Evolutionary conservation across 92 coral and sea anemone species (phyloP).

Genomic region (Heteractis magnifica): DNA sequence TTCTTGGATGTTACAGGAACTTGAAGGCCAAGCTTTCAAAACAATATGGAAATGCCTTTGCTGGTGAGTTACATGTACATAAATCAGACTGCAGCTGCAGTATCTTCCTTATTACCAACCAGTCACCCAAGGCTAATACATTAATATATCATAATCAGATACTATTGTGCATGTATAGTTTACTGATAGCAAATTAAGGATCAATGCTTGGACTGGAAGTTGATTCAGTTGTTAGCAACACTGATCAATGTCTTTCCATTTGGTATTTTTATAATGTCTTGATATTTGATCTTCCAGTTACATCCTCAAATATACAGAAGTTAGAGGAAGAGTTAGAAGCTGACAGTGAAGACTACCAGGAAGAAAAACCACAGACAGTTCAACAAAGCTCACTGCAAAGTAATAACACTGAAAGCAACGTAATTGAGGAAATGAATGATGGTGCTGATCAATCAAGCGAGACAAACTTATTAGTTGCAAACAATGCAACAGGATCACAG

Average conservation of each 20-base stretch:
- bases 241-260: background rate
- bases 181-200: too few species aligned
- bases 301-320: conserved; percentile 50
- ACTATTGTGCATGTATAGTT: too few species aligned
- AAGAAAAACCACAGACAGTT: conserved; percentile 30
- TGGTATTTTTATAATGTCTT: background rate
- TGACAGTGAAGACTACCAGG: conserved; percentile 31
- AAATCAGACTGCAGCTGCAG: background rate
- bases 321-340: conserved; percentile 61
- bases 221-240: too few species aligned
- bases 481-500: background rate
- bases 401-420: background rate
- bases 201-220: too few species aligned
- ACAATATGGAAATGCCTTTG: conserved; percentile 81
- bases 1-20: conserved; percentile 35
- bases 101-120: background rate
- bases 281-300: conserved; percentile 15
- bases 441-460: background rate
- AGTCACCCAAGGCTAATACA: background rate
- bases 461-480: background rate
- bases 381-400: background rate
- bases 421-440: background rate
- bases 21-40: conserved; percentile 77
- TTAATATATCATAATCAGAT: too few species aligned
- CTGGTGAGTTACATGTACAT: conserved; percentile 62